phyloP scores from a whole-genome alignment of 2,113 vertebrate genomes.

The Alces alces region DNA sequence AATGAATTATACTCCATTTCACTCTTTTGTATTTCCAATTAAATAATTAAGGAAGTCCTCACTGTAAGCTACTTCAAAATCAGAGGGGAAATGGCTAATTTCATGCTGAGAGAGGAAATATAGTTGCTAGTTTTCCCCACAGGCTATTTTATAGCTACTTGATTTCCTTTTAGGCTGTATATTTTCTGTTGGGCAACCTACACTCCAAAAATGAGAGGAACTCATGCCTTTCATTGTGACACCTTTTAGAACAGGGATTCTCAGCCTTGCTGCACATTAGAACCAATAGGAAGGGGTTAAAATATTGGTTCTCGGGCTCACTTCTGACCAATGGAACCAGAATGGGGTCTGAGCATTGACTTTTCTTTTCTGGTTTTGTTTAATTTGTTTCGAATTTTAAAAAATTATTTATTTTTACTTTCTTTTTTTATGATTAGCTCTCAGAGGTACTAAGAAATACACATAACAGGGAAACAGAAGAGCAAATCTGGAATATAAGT shows the following conservation, averaged over 20 bases:
- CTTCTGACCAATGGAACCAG: not conserved
- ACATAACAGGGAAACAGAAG: not conserved
- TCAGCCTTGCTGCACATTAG: not conserved
- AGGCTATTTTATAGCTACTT: not conserved
- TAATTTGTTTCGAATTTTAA: not conserved
- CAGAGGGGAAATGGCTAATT: not conserved
- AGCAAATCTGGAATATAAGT: not conserved
- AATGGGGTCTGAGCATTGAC: not conserved
- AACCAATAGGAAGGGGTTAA: not conserved
- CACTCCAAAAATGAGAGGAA: not conserved
- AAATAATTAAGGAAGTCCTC: constrained; percentile 38
- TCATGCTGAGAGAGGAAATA: not conserved
- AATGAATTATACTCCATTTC: not conserved
- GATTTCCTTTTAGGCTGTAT: constrained; percentile 1
- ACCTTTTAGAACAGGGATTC: not conserved
- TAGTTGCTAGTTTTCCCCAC: not conserved
- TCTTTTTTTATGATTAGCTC: not conserved
- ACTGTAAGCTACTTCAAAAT: not conserved
- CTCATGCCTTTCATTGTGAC: not conserved
- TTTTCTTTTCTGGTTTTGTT: not conserved
- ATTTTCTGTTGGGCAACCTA: not conserved
- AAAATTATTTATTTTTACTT: not conserved
- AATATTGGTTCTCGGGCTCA: not conserved
- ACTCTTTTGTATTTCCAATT: constrained; percentile 1
- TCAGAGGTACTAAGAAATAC: not conserved